Percentiles rank a stretch among this genome's conserved stretches.
These are phyloP conservation scores for Quiscalus mexicanus DNA, from an alignment of 2,113 vertebrate species.

Conservation along the genomic window DNA sequence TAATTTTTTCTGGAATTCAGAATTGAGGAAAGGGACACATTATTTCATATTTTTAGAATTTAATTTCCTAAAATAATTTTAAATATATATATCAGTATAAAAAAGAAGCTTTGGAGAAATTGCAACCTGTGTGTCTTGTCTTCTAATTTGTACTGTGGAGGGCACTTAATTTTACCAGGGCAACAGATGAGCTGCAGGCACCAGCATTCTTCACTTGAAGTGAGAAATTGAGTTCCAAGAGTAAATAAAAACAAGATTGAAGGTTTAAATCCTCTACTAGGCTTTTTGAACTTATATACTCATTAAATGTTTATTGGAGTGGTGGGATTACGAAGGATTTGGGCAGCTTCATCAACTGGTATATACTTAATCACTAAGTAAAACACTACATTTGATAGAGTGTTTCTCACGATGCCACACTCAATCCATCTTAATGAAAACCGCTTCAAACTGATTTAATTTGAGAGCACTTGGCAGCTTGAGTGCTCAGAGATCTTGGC, in stretches of 20 bases:
- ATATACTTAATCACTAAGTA: conserved; percentile 99
- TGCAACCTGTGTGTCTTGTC: conserved; percentile 66
- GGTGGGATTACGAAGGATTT: conserved; percentile 88
- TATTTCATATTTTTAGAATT: background rate
- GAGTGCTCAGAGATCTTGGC: conserved; percentile 81
- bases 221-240: conserved; percentile 87
- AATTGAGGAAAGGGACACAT: background rate
- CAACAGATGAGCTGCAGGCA: conserved; percentile 79
- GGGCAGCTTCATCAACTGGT: conserved; percentile 90
- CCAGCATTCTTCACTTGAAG: conserved; percentile 80
- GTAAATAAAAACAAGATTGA: conserved; percentile 90
- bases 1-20: background rate
- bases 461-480: conserved; percentile 89
- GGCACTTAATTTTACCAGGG: conserved; percentile 80
- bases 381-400: conserved; percentile 99
- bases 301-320: conserved; percentile 96
- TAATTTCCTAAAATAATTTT: background rate
- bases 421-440: conserved; percentile 99
- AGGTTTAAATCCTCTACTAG: conserved; percentile 88
- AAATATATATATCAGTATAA: background rate
- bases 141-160: conserved; percentile 72
- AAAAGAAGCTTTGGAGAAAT: background rate
- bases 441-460: conserved; percentile 89
- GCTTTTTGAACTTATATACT: conserved; percentile 87
- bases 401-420: conserved; percentile 98